Evolutionary conservation across 2,113 vertebrate species (phyloP), one percentile per base, ranked within the genome.

Genomic region (Protobothrops flavoviridis): DNA sequence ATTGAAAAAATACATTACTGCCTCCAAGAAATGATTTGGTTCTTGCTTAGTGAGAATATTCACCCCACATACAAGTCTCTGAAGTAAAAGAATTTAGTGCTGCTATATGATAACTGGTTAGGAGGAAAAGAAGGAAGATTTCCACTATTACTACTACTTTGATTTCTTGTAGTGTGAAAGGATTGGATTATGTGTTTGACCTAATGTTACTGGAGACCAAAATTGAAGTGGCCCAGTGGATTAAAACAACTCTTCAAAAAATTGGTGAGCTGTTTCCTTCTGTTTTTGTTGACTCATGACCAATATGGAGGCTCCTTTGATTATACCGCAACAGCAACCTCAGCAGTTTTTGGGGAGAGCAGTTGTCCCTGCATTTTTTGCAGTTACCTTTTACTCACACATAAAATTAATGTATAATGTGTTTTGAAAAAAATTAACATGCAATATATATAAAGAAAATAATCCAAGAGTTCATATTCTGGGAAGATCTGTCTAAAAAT

Each of bases 221-320:
- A 92, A 92, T 33, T 21, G 61, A 64, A 10, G 90, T 96, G 88
- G 88, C 93, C 15, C 91, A 69, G 0, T 96, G 96, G 95, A 95
- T 96, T 10, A 13, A 59, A 29, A 74, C 50, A 24, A 55, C 39
- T 39, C 91, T 96, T 90, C 64, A 43, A 15, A 53, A 0, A 26
- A 88, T 91, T 89, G 90, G 94, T 95, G 52, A 92, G 56, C 23
- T 89, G 21, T 33, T 39, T 3, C 11, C 50, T 43, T 53, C 6
- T 29, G 39, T 5, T 39, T 33, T 48, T n/a, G 45, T 59, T 56
- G 87, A 89, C 33, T 61, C 69, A 45, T 0, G 1, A 6, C 11
- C 57, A 26, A 13, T 8, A 3, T 52, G 5, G 11, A 39, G 56
- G 33, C 21, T 12, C 2, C 9, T 21, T 56, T 26, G 17, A 21